Evolutionary conservation across 2,113 vertebrate species (phyloP), one percentile per base, ranked within the genome.

Genomic region (Chinchilla lanigera): DNA sequence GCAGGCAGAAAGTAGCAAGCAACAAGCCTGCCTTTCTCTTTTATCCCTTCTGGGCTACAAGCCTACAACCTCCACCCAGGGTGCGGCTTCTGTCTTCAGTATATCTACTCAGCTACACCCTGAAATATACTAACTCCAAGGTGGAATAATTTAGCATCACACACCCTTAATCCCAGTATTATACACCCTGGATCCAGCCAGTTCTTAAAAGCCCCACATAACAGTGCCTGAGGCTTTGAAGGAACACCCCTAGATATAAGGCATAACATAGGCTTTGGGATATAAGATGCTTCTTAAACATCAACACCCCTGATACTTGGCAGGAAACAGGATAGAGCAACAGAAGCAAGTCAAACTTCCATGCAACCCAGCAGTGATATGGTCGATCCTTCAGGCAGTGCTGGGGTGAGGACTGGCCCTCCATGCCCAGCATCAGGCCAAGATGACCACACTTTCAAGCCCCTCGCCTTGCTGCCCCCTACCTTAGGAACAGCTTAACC

Each of bases 351-450:
- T 2, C 4, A 22, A 44, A 33, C 20, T 28, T 2, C 0, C 9
- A 33, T 13, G 11, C 35, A 82, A 26, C 28, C 60, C 1, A 3
- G 22, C 24, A 77, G 30, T 80, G 82, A 61, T 11, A 9, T 1
- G 0, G 2, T 19, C 33, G 35, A 20, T 14, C 0, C 3, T 11
- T 1, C 8, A n/a, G 33, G 73, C 17, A 26, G 52, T 28, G 60
- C 30, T 44, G n/a, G n/a, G 54, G 58, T 2, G 5, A 94, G 52
- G n/a, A 5, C 7, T 19, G 38, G 19, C 85, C 47, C 20, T 65
- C 75, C 0, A 11, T 3, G 41, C 41, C 54, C 69, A 52, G 4
- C 28, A 19, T n/a, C 14, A n/a, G 11, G 26, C 11, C n/a, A 61
- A 35, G 38, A 3, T 33, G 44, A 61, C 61, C 26, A 28, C 38